Evolutionary conservation across 2,113 vertebrate genomes (phyloP).

Genomic region (Carassius carassius): DNA sequence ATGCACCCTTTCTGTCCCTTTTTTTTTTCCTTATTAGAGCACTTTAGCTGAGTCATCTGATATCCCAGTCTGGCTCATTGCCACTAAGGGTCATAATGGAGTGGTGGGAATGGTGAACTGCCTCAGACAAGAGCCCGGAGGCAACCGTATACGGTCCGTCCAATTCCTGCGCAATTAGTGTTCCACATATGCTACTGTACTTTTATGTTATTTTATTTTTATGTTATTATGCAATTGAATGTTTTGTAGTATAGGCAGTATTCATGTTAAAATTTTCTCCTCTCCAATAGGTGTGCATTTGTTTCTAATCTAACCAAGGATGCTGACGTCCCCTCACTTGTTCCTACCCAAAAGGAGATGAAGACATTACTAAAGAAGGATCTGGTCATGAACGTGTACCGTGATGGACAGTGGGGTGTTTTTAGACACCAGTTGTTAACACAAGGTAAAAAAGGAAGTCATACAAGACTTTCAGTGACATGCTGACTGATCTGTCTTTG

Average conservation of each 20-base stretch:
- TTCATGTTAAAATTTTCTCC: neutral
- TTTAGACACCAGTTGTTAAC: slow-evolving; percentile 85
- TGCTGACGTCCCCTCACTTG: slow-evolving; percentile 67
- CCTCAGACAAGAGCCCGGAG: slow-evolving; percentile 86
- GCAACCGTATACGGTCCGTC: slow-evolving; percentile 85
- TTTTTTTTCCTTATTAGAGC: slow-evolving; percentile 54
- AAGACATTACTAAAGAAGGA: slow-evolving; percentile 75
- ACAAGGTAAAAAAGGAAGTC: slow-evolving; percentile 71
- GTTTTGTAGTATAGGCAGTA: neutral
- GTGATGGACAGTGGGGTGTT: slow-evolving; percentile 88
- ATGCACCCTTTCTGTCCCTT: neutral
- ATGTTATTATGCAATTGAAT: neutral
- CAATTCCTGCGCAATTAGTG: neutral
- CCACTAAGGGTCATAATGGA: slow-evolving; percentile 79
- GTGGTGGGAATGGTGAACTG: slow-evolving; percentile 96
- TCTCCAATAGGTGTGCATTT: slow-evolving; percentile 82
- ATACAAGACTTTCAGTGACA: neutral
- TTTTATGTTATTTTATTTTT: neutral
- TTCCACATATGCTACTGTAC: neutral
- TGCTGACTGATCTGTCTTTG: neutral
- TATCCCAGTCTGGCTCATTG: slow-evolving; percentile 83
- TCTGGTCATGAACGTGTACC: slow-evolving; percentile 88
- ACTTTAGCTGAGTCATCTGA: slow-evolving; percentile 75
- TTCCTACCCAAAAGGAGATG: slow-evolving; percentile 72
- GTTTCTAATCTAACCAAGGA: slow-evolving; percentile 81